phyloP scores from a whole-genome alignment of 35 echinoderm and acorn worm genomes.

The Strongylocentrotus purpuratus region DNA sequence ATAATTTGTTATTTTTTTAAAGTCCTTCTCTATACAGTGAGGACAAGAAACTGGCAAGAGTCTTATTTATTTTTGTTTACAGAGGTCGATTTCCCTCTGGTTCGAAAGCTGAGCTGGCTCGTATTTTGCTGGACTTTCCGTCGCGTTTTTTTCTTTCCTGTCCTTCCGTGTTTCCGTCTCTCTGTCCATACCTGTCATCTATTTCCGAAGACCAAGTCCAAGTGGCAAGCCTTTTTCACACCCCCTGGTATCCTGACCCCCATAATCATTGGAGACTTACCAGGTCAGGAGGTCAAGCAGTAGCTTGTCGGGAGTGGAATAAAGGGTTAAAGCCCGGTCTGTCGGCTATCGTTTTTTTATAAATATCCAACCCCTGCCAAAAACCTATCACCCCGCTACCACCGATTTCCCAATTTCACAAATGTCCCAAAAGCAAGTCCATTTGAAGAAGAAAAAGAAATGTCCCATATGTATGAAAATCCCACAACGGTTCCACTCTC shows the following conservation, averaged over 20 bases:
- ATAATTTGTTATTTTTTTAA: not conserved
- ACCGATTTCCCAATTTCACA: not conserved
- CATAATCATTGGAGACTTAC: not conserved
- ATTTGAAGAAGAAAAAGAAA: not conserved
- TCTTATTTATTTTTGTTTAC: not conserved
- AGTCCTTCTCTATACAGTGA: not conserved
- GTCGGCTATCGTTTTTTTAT: not conserved
- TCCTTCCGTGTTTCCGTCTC: not conserved
- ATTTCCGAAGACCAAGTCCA: not conserved
- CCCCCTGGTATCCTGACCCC: not conserved
- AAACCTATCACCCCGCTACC: not conserved
- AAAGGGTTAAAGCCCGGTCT: not conserved
- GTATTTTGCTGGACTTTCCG: not conserved
- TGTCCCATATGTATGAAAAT: not conserved
- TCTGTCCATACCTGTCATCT: not conserved
- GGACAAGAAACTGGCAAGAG: not conserved
- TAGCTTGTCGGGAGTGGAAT: not conserved
- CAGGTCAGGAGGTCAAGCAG: not conserved
- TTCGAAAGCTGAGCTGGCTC: not conserved
- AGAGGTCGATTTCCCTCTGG: not conserved
- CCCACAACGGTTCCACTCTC: not conserved
- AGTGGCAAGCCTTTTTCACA: not conserved
- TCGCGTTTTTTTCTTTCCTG: not conserved
- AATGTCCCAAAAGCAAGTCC: not conserved
- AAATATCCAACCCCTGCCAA: not conserved